phyloP scores from a whole-genome alignment of 2,888 invertebrate species.

The Drosophila barbarae region DNA sequence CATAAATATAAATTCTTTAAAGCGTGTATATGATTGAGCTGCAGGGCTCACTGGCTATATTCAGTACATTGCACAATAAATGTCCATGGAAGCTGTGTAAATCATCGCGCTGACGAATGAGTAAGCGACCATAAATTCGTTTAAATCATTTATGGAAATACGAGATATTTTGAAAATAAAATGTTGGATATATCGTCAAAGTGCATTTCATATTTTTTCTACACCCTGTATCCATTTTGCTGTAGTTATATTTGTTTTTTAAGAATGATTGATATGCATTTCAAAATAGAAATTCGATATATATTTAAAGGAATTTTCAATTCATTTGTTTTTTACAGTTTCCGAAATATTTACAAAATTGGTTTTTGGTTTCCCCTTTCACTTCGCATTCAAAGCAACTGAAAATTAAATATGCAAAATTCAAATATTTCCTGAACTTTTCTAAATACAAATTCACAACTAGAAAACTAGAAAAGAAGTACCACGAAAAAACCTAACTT shows the following conservation, averaged over 20 bases:
- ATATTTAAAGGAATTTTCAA: no score
- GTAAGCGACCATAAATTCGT: slow-evolving; percentile 19
- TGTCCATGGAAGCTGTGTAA: slow-evolving; percentile 12
- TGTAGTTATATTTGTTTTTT: background rate
- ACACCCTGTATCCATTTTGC: no score
- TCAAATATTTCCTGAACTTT: slow-evolving; percentile 12
- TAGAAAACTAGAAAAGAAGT: background rate
- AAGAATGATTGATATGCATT: slow-evolving; percentile 1
- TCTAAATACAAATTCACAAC: slow-evolving; percentile 26
- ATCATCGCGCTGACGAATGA: slow-evolving; percentile 22
- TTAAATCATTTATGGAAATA: slow-evolving; percentile 11
- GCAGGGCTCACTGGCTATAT: background rate
- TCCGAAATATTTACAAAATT: background rate
- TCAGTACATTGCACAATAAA: slow-evolving; percentile 10
- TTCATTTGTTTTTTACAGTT: background rate
- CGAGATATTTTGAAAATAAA: slow-evolving; percentile 3
- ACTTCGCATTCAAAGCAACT: slow-evolving; percentile 15
- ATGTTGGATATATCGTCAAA: background rate
- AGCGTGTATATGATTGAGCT: slow-evolving; percentile 25
- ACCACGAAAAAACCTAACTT: background rate
- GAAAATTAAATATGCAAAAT: slow-evolving; percentile 18
- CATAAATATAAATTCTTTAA: slow-evolving; percentile 44
- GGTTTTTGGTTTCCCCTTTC: background rate
- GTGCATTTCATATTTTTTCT: background rate
- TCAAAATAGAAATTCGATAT: background rate